A percentile compares a stretch with the other conserved stretches of the same genome.
Conservation (phyloP, 2,797 vertebrate genomes). For the Mallotus villosus region DNA sequence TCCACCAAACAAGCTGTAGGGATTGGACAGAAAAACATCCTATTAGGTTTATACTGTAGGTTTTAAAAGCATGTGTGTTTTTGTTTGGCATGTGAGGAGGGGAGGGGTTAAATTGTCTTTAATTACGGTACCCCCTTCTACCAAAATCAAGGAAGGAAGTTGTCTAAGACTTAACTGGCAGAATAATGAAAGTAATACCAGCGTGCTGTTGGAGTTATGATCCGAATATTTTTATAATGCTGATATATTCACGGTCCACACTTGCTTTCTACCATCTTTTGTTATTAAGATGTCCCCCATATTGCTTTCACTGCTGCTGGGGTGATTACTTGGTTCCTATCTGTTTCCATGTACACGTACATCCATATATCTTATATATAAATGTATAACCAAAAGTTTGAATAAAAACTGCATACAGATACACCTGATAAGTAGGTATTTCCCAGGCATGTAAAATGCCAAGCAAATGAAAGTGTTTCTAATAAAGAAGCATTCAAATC, state of each 20-base stretch:
- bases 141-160: constrained; percentile 72
- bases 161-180: constrained; percentile 65
- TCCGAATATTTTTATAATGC: too few species aligned
- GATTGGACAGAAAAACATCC: constrained; percentile 67
- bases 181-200: constrained; percentile 49
- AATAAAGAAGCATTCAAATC: too few species aligned
- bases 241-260: too few species aligned
- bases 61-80: constrained; percentile 59
- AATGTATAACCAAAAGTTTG: neutral
- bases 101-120: constrained; percentile 65
- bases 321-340: too few species aligned
- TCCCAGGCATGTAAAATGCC: too few species aligned
- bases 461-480: too few species aligned
- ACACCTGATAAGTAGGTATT: too few species aligned
- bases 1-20: constrained; percentile 67
- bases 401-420: neutral
- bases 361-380: neutral
- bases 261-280: too few species aligned
- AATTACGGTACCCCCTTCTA: constrained; percentile 67
- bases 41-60: constrained; percentile 73
- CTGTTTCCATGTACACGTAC: neutral
- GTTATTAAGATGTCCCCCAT: too few species aligned
- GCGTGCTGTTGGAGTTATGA: too few species aligned
- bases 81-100: constrained; percentile 59
- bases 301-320: too few species aligned